Percentiles rank a stretch among this genome's conserved stretches.
These are phyloP conservation scores for Isaurus tuberculatus DNA, from an alignment of 92 coral and sea anemone species.

Conservation along the genomic window DNA sequence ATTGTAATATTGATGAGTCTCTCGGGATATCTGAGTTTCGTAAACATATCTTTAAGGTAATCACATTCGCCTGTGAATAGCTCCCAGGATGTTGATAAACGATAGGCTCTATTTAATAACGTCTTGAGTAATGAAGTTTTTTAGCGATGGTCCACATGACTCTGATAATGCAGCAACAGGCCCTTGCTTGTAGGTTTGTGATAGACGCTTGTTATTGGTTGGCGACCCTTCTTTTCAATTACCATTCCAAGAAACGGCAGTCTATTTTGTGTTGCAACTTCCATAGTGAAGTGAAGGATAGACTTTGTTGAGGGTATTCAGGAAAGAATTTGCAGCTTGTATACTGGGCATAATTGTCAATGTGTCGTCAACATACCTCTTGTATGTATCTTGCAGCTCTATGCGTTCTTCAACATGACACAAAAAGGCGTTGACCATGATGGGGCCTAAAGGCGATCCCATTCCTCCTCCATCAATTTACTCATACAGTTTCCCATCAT, in stretches of 20 bases:
- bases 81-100: constrained; percentile 11
- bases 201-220: too few relatives aligned
- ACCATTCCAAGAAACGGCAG: too few relatives aligned
- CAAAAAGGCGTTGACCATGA: constrained; percentile 13
- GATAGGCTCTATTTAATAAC: neutral
- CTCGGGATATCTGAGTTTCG: constrained; percentile 12
- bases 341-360: too few relatives aligned
- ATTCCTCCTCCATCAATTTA: neutral
- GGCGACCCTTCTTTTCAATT: too few relatives aligned
- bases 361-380: neutral
- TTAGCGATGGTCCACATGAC: neutral
- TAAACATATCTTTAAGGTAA: neutral
- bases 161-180: too few relatives aligned
- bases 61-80: constrained; percentile 11
- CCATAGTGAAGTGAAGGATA: too few relatives aligned
- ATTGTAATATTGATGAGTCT: constrained; percentile 8
- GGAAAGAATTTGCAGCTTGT: too few relatives aligned
- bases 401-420: constrained; percentile 10
- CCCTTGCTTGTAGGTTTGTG: too few relatives aligned
- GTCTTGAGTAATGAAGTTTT: neutral
- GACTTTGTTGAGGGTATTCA: too few relatives aligned
- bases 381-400: constrained; percentile 10
- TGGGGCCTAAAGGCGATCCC: constrained; percentile 15
- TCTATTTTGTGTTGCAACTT: too few relatives aligned
- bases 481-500: neutral